Evolutionary conservation across 2,113 vertebrate genomes (phyloP).

Genomic region (Ictalurus punctatus): DNA sequence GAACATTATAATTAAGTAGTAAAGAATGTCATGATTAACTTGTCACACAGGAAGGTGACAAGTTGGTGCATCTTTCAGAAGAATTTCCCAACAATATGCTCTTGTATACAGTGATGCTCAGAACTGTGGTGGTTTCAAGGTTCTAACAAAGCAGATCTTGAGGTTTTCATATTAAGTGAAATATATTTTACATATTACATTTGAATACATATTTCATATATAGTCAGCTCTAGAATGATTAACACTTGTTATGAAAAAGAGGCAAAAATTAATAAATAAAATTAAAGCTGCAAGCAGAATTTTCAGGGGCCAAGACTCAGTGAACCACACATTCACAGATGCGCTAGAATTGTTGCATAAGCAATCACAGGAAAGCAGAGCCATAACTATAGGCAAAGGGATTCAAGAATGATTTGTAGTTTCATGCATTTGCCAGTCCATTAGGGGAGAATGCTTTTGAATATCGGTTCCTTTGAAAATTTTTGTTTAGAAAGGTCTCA

Average conservation of each 20-base stretch:
- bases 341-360: too few relatives aligned
- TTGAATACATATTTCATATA: not conserved
- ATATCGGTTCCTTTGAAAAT: too few relatives aligned
- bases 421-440: too few relatives aligned
- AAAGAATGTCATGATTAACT: constrained; percentile 65
- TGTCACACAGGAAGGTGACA: constrained; percentile 32
- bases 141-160: constrained; percentile 8
- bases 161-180: constrained; percentile 13
- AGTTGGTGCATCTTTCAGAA: constrained; percentile 45
- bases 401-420: too few relatives aligned
- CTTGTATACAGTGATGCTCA: not conserved
- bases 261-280: not conserved
- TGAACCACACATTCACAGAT: too few relatives aligned
- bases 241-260: not conserved
- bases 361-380: too few relatives aligned
- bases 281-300: not conserved
- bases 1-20: constrained; percentile 69
- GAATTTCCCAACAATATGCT: constrained; percentile 9
- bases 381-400: too few relatives aligned
- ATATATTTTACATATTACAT: too few relatives aligned
- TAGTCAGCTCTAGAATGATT: not conserved
- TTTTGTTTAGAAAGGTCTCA: too few relatives aligned
- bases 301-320: too few relatives aligned
- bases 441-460: too few relatives aligned
- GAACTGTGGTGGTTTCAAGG: constrained; percentile 10